Base-by-base conservation (phyloP, 2,888 invertebrate genomes). In the Ectemnius lituratus region DNA sequence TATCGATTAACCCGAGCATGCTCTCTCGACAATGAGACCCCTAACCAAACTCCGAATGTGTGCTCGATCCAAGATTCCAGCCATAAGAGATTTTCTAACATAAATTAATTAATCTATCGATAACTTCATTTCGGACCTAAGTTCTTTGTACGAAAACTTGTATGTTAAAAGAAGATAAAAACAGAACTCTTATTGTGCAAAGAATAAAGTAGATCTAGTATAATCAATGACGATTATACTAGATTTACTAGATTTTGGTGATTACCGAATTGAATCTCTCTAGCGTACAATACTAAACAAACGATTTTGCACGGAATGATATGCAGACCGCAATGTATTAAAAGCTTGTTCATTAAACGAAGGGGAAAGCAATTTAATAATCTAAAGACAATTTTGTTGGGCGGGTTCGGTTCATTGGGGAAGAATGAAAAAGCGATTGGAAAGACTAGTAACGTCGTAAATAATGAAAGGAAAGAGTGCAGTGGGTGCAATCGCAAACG, bases 1-100 rank as follows among this genome's bases (percentile, higher is more conserved):
- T 83, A 86, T 86, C 84, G 86, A 86, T 86, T 85, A 85, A 85
- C 84, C 79, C 81, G 76, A 85, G 84, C 84, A 77, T 80, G 77
- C 83, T 78, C 75, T 75, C 73, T 80, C 78, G 82, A 85, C 82
- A 82, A 82, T 82, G 80, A 82, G 75, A 80, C 75, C 68, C 66
- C 72, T 47, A 67, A 57, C 64, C 75, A 75, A 73, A 79, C 75
- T 62, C 62, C 70, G 79, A 72, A 80, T 82, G 73, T 82, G 80
- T 78, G 73, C 75, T 75, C 78, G 80, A 82, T 81, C 80, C 78
- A 57, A 67, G 73, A 80, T 78, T 78, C 80, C 64, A 70, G 70
- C 79, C 76, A 74, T 80, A 71, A 76, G 75, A 78, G 70, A 28
- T 70, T 67, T 67, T 73, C 46, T 58, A 58, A 49, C 23, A 58